Evolutionary conservation across 2,113 vertebrate species (phyloP).

Genomic region (Ornithorhynchus anatinus): DNA sequence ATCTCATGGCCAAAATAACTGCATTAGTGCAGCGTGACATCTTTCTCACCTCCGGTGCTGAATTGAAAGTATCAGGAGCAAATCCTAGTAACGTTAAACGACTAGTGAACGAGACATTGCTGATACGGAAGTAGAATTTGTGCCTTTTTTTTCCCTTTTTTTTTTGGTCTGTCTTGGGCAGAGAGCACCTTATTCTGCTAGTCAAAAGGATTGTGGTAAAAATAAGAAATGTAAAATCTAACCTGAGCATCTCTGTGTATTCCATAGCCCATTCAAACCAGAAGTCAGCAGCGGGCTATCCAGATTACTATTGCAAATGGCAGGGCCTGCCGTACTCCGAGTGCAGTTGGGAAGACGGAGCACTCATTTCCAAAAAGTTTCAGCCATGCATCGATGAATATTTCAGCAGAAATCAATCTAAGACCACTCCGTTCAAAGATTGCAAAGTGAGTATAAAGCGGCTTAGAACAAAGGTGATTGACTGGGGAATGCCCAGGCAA

Average conservation of each 20-base stretch:
- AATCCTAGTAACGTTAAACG: too few species aligned
- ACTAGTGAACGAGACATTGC: too few species aligned
- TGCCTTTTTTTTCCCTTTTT: too few species aligned
- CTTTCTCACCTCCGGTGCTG: too few species aligned
- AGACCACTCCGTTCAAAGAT: conserved; percentile 92
- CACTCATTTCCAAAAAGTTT: conserved; percentile 92
- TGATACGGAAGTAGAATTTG: too few species aligned
- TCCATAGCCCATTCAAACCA: conserved; percentile 95
- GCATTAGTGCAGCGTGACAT: too few species aligned
- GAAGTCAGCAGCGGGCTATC: conserved; percentile 94
- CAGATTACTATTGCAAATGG: conserved; percentile 99
- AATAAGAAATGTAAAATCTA: background rate
- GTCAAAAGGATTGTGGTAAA: background rate
- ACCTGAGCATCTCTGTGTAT: conserved; percentile 14
- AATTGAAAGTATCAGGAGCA: too few species aligned
- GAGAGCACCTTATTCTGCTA: too few species aligned
- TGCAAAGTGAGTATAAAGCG: conserved; percentile 90
- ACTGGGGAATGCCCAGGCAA: too few species aligned
- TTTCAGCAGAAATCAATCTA: conserved; percentile 93
- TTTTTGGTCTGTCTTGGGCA: too few species aligned
- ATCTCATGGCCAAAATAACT: too few species aligned
- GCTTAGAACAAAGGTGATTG: conserved; percentile 93
- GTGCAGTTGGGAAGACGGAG: conserved; percentile 98
- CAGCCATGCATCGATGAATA: conserved; percentile 93
- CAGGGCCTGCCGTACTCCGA: conserved; percentile 96